Evolutionary conservation across 2,888 invertebrate species (phyloP).

Genomic region (Plemyria rubiginata): DNA sequence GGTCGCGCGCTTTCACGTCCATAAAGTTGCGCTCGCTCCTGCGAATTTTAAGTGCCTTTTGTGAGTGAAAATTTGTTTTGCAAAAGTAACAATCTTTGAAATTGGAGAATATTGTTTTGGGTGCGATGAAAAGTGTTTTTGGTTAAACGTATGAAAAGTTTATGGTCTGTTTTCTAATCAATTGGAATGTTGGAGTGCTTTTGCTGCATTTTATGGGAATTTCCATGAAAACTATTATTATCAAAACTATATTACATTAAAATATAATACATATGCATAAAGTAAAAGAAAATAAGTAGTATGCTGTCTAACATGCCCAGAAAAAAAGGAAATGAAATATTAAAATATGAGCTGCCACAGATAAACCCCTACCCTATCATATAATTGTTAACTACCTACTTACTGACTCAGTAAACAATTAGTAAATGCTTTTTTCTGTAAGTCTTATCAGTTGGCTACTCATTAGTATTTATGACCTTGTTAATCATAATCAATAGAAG

Average conservation of each 20-base stretch:
- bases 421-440: background rate
- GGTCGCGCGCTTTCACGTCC: slow-evolving; percentile 60
- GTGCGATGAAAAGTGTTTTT: slow-evolving; percentile 38
- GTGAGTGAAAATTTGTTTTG: slow-evolving; percentile 53
- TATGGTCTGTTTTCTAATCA: slow-evolving; percentile 48
- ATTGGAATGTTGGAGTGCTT: slow-evolving; percentile 58
- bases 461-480: background rate
- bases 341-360: slow-evolving; percentile 4
- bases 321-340: background rate
- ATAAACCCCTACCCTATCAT: slow-evolving; percentile 3
- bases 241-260: background rate
- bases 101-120: slow-evolving; percentile 28
- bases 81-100: slow-evolving; percentile 40
- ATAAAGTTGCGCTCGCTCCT: slow-evolving; percentile 38
- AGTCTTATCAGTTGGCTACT: background rate
- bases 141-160: slow-evolving; percentile 39
- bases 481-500: no score
- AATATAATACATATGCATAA: no score
- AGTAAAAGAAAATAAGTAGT: background rate
- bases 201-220: slow-evolving; percentile 47
- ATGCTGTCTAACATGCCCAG: no score
- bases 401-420: background rate
- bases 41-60: slow-evolving; percentile 55
- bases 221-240: slow-evolving; percentile 46
- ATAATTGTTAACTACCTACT: no score